phyloP scores from a whole-genome alignment of 2,797 vertebrate genomes.

The Poecilia wingei region DNA sequence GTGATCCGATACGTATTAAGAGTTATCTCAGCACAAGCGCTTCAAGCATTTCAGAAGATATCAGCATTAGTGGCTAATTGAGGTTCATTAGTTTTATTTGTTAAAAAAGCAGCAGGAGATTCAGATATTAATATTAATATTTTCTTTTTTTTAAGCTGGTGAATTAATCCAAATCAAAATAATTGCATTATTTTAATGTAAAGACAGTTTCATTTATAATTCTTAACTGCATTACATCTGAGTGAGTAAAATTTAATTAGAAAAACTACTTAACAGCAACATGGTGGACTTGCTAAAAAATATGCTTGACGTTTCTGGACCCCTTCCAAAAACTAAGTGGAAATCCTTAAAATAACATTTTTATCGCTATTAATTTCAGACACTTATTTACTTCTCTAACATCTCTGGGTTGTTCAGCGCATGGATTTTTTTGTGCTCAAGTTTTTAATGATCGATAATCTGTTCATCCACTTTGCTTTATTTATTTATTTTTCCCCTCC shows the following conservation, averaged over 20 bases:
- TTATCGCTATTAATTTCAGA: neutral
- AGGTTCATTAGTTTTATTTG: neutral
- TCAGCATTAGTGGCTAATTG: neutral
- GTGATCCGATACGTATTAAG: neutral
- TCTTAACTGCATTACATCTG: neutral
- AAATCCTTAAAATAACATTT: neutral
- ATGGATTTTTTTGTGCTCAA: neutral
- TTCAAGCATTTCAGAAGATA: neutral
- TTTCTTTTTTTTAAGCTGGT: too few relatives aligned
- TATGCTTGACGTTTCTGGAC: neutral
- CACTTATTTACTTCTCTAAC: neutral
- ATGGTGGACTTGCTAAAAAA: neutral
- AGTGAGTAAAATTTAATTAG: neutral
- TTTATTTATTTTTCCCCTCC: neutral
- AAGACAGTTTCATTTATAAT: neutral
- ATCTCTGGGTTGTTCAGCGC: neutral
- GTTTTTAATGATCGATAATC: neutral
- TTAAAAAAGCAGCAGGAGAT: neutral
- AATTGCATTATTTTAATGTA: neutral
- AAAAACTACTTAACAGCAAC: neutral
- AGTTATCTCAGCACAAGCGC: neutral
- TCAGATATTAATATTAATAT: neutral
- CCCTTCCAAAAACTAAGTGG: neutral
- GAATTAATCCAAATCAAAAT: neutral
- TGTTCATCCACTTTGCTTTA: slow-evolving; percentile 14